phyloP scores from a whole-genome alignment of 2,113 vertebrate genomes.

The Emydura subglobosa region DNA sequence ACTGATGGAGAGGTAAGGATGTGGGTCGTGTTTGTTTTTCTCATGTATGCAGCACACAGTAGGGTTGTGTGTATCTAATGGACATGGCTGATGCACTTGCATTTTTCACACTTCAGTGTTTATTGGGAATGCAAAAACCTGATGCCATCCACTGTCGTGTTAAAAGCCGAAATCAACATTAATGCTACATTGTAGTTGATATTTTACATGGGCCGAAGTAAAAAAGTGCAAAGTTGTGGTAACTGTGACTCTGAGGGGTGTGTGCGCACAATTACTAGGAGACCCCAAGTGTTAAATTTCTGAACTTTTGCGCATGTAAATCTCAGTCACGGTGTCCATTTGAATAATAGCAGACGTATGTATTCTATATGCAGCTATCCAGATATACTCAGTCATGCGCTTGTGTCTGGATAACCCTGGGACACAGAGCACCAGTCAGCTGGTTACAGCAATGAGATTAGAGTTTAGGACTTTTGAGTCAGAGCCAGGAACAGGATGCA shows the following conservation, averaged over 20 bases:
- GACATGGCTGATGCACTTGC: rapidly evolving
- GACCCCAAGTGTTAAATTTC: not conserved
- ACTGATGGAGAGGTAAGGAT: conserved; percentile 92
- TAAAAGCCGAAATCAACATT: rapidly evolving
- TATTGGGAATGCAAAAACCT: rapidly evolving
- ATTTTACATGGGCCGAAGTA: not conserved
- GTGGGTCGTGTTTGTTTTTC: rapidly evolving
- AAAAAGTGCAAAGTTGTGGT: not conserved
- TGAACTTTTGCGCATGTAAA: rapidly evolving
- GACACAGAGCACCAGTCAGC: not conserved
- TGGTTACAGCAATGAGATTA: not conserved
- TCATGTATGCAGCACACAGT: rapidly evolving
- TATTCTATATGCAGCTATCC: not conserved
- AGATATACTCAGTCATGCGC: rapidly evolving
- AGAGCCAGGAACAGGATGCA: not conserved
- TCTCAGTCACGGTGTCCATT: not conserved
- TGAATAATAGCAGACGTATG: not conserved
- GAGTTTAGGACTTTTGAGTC: not conserved
- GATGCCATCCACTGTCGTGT: not conserved
- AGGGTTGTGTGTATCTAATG: not conserved
- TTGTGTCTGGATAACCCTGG: rapidly evolving
- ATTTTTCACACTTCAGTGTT: not conserved
- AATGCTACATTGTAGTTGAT: rapidly evolving
- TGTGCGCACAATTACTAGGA: rapidly evolving
- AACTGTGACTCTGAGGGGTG: rapidly evolving